Base-by-base conservation (phyloP, 2,888 invertebrate species). In the Phyto melanocephala region DNA sequence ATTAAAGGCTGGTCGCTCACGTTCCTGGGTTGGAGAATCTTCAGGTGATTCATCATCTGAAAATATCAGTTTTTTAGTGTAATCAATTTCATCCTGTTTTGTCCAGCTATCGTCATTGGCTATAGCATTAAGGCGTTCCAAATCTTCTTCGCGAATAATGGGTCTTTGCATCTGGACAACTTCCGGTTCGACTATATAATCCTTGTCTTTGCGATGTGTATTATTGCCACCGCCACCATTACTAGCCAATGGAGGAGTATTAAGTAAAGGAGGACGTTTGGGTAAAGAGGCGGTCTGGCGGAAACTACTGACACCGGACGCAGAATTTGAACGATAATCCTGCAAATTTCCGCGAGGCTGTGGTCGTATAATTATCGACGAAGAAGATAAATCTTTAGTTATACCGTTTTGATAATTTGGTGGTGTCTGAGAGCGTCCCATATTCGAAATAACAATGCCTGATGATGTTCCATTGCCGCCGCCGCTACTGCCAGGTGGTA, bases 41-140 rank as follows among this genome's bases (percentile, higher is more conserved):
- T 85, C 85, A 33, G 90, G 90, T 68, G 92, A 92, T 91, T 98
- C 98, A 87, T 98, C 98, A 92, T 98, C 98, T 89, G 98, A 98
- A 92, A 98, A 98, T 85, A 96, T 95, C 89, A 98, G 92, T 91
- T 97, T 98, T 92, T 97, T 96, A 92, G 97, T 96, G 90, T 98
- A 98, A 92, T 98, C 98, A 89, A 98, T 96, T 90, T 97, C 97
- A 89, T 97, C 97, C 88, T 96, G 95, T 86, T 95, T 95, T 78
- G 96, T 96, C 98, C 98, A 98, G 84, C 97, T 97, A 87, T 96
- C 95, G 89, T 97, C 96, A 87, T 95, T 94, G 54, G 96, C 94
- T 86, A 98, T 96, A 89, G 97, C 96, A 91, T 98, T 98, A 92
- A 98, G 95, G 79, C 96, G 95, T 88, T 95, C 96, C 87, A 98